Conservation (phyloP, 2,797 vertebrate species). For the Amphiprion clarkii region DNA sequence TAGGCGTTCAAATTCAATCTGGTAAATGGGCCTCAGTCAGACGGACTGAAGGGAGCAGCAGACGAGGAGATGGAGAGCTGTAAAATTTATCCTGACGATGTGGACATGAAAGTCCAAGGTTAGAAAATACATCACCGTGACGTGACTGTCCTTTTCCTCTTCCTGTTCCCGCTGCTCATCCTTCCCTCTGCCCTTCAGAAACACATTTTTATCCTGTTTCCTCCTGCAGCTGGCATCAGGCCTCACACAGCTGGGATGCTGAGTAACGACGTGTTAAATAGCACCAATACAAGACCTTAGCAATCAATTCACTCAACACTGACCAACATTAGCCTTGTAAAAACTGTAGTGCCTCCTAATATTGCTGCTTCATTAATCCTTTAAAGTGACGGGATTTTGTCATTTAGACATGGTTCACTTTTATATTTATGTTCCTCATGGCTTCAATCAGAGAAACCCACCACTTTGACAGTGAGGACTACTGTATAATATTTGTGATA, state of each 20-base stretch:
- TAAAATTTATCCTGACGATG: slow-evolving; percentile 1
- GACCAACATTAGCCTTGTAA: background rate
- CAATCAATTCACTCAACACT: background rate
- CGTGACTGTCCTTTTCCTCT: slow-evolving; percentile 13
- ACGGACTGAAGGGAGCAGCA: background rate
- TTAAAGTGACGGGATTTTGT: too few relatives aligned
- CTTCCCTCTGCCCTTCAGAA: slow-evolving; percentile 9
- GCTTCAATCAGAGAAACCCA: too few relatives aligned
- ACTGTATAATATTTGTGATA: too few relatives aligned
- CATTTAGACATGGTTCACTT: too few relatives aligned
- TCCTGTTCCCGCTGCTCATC: slow-evolving; percentile 32
- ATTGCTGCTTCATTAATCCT: too few relatives aligned
- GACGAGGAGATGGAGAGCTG: background rate
- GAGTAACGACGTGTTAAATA: background rate
- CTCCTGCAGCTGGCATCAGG: background rate
- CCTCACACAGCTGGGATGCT: slow-evolving; percentile 7
- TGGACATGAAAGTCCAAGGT: slow-evolving; percentile 57
- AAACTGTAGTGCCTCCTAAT: too few relatives aligned
- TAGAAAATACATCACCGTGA: slow-evolving; percentile 22
- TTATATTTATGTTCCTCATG: too few relatives aligned
- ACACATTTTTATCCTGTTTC: slow-evolving; percentile 32
- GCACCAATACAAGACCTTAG: background rate
- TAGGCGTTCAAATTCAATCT: slow-evolving; percentile 34
- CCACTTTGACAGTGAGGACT: too few relatives aligned
- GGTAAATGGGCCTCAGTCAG: background rate